phyloP scores from a whole-genome alignment of 2,888 invertebrate species.

The Ormyrus thymus region DNA sequence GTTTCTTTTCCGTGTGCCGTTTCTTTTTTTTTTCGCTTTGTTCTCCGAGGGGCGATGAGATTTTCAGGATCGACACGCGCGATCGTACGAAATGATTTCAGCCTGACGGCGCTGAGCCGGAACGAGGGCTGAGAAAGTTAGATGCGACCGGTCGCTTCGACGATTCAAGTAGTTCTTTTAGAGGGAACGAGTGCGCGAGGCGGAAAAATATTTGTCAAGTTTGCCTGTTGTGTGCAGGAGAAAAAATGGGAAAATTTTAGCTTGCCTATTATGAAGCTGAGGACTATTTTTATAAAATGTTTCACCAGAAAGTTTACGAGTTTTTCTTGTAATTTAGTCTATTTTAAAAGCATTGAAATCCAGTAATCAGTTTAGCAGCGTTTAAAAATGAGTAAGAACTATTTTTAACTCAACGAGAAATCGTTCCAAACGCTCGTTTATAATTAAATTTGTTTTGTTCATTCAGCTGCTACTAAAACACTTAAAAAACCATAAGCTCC shows the following conservation, averaged over 20 bases:
- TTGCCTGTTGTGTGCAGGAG: neutral
- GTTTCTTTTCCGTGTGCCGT: neutral
- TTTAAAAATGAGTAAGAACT: no score
- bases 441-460: no score
- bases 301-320: neutral
- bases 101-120: neutral
- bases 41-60: conserved; percentile 39
- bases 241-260: neutral
- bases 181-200: neutral
- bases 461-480: no score
- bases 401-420: no score
- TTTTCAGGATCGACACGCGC: conserved; percentile 37
- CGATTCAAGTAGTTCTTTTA: neutral
- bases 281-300: neutral
- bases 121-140: neutral
- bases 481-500: no score
- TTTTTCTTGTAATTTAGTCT: no score
- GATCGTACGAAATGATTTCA: conserved; percentile 42
- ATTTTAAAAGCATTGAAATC: no score
- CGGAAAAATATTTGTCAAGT: neutral
- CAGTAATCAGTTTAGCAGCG: no score
- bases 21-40: neutral
- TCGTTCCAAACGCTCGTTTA: no score
- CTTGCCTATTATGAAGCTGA: neutral
- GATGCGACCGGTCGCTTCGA: neutral